Percentiles rank a stretch among this genome's conserved stretches.
These are phyloP conservation scores for Ricordea florida DNA, from an alignment of 92 coral and sea anemone species.

Conservation along the genomic window DNA sequence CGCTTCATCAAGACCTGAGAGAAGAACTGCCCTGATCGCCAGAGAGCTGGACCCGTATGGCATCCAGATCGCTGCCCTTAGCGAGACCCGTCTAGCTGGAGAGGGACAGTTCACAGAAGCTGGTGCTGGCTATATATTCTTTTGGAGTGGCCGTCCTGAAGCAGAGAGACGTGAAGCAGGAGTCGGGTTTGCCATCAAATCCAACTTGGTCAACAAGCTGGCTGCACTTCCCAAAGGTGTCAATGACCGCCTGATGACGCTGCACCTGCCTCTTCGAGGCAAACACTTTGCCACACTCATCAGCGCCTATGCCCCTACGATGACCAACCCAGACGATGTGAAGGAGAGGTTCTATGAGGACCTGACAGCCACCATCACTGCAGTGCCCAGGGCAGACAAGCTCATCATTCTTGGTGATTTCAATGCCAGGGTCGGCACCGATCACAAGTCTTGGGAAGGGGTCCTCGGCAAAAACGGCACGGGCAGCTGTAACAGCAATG, in stretches of 20 bases:
- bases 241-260: background rate
- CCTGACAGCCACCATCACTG: background rate
- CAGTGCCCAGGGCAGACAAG: background rate
- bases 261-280: too few species aligned
- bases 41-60: too few species aligned
- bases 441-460: background rate
- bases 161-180: background rate
- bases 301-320: slow-evolving; percentile 21
- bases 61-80: too few species aligned
- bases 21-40: too few species aligned
- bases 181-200: slow-evolving; percentile 3
- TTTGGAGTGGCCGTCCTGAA: background rate
- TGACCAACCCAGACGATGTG: slow-evolving; percentile 8
- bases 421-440: too few species aligned
- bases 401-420: background rate
- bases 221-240: background rate
- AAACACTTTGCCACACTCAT: background rate
- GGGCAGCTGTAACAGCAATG: background rate
- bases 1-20: too few species aligned
- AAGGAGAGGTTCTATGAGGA: slow-evolving; percentile 12
- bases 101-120: background rate
- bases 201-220: background rate
- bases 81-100: slow-evolving; percentile 6
- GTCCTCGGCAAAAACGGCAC: background rate
- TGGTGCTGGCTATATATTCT: slow-evolving; percentile 11